phyloP scores from a whole-genome alignment of 35 echinoderm and acorn worm species.

The Nesometra sesokonis region DNA sequence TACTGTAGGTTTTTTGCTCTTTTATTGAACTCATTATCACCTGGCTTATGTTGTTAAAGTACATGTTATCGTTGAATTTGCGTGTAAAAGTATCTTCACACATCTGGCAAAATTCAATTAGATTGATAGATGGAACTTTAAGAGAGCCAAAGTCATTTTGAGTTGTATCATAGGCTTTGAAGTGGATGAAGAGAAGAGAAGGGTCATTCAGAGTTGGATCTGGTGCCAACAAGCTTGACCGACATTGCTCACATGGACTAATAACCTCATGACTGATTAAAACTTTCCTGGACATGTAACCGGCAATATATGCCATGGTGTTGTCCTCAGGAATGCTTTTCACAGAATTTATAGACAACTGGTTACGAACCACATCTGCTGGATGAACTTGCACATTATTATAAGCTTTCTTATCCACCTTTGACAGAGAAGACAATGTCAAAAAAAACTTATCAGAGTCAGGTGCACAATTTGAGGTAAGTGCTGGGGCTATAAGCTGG shows the following conservation, averaged over 20 bases:
- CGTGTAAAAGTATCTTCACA: background rate
- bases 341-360: too few relatives aligned
- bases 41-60: background rate
- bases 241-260: background rate
- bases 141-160: background rate
- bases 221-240: background rate
- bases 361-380: too few relatives aligned
- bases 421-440: too few relatives aligned
- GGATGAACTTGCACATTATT: too few relatives aligned
- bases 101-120: background rate
- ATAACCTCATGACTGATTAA: background rate
- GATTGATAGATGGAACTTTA: background rate
- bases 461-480: too few relatives aligned
- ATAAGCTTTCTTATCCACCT: too few relatives aligned
- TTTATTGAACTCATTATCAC: background rate
- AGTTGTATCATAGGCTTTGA: background rate
- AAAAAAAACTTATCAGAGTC: too few relatives aligned
- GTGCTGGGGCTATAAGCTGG: conserved; percentile 26
- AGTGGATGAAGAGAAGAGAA: too few relatives aligned
- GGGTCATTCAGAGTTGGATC: too few relatives aligned
- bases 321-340: conserved; percentile 2
- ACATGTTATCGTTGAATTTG: background rate
- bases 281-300: conserved; percentile 12
- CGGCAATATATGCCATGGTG: conserved; percentile 27
- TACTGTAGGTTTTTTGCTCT: background rate